phyloP scores from a whole-genome alignment of 2,797 vertebrate genomes.

The Gambusia yucatana region DNA sequence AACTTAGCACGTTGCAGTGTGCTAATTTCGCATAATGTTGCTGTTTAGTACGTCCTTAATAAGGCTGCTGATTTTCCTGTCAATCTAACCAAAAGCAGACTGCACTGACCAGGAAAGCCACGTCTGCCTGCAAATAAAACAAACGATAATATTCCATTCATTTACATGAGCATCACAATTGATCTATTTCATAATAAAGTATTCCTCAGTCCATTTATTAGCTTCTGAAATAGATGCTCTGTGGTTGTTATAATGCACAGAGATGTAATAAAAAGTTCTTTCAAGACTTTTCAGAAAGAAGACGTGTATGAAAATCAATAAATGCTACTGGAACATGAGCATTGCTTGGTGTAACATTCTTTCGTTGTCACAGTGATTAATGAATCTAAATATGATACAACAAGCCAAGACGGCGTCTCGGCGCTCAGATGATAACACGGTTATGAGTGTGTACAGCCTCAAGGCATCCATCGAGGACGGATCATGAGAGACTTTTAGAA shows the following conservation, averaged over 20 bases:
- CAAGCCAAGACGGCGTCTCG: conserved; percentile 13
- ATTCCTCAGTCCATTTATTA: not conserved
- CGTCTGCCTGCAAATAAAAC: not conserved
- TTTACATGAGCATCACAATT: not conserved
- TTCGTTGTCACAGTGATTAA: conserved; percentile 19
- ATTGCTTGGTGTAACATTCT: not conserved
- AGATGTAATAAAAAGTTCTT: not conserved
- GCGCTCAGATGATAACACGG: not conserved
- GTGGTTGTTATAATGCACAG: not conserved
- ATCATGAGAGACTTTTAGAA: conserved; percentile 23
- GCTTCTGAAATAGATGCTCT: not conserved
- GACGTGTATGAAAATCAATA: not conserved
- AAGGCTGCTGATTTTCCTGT: not conserved
- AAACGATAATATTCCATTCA: not conserved
- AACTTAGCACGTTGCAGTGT: not conserved
- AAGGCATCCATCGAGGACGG: conserved; percentile 34
- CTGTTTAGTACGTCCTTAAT: not conserved
- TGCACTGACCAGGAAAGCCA: not conserved
- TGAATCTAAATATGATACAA: conserved; percentile 38
- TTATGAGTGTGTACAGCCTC: conserved; percentile 21
- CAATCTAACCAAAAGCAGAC: not conserved
- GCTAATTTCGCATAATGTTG: not conserved
- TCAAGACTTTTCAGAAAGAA: conserved; percentile 5
- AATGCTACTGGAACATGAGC: conserved; percentile 4
- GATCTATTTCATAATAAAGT: not conserved